Evolutionary conservation across 2,113 vertebrate genomes (phyloP).

Genomic region (Myiozetetes cayanensis): DNA sequence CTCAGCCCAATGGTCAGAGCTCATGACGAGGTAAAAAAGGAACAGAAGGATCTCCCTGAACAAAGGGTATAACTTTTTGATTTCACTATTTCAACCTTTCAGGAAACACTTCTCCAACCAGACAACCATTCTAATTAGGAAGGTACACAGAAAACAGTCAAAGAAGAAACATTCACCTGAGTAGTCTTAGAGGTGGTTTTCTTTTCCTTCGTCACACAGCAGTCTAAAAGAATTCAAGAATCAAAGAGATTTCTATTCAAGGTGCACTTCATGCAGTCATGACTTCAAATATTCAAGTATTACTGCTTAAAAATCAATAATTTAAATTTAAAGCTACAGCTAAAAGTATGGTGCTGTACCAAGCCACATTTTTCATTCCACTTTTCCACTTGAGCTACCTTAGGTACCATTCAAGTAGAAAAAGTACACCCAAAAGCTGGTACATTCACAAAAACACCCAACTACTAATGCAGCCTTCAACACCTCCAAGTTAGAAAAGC

Average conservation of each 20-base stretch:
- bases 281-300: not conserved
- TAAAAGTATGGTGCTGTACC: not conserved
- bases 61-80: rapidly evolving
- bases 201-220: not conserved
- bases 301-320: not conserved
- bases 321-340: not conserved
- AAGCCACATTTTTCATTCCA: not conserved
- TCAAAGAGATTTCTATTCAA: not conserved
- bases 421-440: not conserved
- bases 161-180: not conserved
- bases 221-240: not conserved
- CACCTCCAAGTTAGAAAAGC: not conserved
- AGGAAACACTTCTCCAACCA: not conserved
- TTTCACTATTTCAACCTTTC: not conserved
- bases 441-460: not conserved
- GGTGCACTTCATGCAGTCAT: not conserved
- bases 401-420: not conserved
- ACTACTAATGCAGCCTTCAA: not conserved
- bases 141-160: not conserved
- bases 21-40: not conserved
- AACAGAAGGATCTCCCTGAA: not conserved
- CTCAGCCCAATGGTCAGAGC: not conserved
- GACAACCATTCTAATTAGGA: not conserved
- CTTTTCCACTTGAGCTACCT: not conserved
- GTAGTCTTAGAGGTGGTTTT: not conserved